Conservation (phyloP, 1,140 invertebrate species). For the Drosophila truncata region DNA sequence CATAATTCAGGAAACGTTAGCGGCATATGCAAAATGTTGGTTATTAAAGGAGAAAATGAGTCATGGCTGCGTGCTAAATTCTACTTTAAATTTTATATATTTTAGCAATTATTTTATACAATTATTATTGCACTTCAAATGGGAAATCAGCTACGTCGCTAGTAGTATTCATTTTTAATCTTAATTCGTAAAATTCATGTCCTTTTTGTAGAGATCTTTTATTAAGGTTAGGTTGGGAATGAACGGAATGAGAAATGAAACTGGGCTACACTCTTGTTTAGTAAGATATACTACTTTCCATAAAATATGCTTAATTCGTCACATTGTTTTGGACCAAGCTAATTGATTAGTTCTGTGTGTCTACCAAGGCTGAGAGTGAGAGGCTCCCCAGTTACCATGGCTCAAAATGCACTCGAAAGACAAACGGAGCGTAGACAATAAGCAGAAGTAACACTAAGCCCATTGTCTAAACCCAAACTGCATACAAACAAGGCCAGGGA, state of each 20-base stretch:
- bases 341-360: slow-evolving; percentile 57
- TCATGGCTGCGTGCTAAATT: background rate
- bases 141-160: background rate
- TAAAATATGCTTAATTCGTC: background rate
- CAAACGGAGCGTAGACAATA: slow-evolving; percentile 76
- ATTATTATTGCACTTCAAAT: too few species aligned
- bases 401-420: slow-evolving; percentile 71
- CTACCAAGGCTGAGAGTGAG: background rate
- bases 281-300: background rate
- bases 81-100: background rate
- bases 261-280: background rate
- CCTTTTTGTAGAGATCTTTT: too few species aligned
- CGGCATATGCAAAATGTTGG: background rate
- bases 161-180: background rate
- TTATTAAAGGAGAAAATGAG: background rate
- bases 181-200: too few species aligned
- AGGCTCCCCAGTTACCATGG: slow-evolving; percentile 1
- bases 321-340: slow-evolving; percentile 12
- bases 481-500: slow-evolving; percentile 66
- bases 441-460: slow-evolving; percentile 79
- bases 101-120: background rate
- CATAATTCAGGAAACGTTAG: slow-evolving; percentile 10
- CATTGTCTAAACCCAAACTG: slow-evolving; percentile 75
- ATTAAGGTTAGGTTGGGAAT: background rate
- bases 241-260: background rate